Conservation (phyloP, 2,113 vertebrate species). For the Pogonocichla stellata region DNA sequence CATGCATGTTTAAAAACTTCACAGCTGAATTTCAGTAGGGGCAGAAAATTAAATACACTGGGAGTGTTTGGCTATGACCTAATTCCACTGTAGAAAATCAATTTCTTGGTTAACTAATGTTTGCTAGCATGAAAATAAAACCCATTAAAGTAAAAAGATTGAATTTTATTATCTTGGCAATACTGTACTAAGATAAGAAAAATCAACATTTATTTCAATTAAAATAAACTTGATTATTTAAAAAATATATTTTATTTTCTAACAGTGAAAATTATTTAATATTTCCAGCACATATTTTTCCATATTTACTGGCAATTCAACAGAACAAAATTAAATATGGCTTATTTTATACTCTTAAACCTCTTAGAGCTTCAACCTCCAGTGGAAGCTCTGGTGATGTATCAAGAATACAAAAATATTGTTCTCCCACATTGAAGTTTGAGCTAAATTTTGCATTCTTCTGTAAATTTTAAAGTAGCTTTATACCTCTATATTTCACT, state of each 20-base stretch:
- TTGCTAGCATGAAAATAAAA: conserved; percentile 4
- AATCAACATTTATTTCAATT: neutral
- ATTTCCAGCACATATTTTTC: neutral
- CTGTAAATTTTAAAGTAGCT: neutral
- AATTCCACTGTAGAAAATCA: conserved; percentile 34
- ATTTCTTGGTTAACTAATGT: conserved; percentile 24
- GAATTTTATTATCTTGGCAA: conserved; percentile 8
- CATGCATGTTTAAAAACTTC: neutral
- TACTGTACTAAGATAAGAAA: neutral
- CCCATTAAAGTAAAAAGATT: conserved; percentile 8
- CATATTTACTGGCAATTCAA: neutral
- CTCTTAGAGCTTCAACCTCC: neutral
- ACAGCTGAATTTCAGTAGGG: neutral
- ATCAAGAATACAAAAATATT: neutral
- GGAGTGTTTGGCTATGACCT: neutral
- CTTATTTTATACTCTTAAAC: neutral
- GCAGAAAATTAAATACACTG: conserved; percentile 6
- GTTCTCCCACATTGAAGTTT: neutral
- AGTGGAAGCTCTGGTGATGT: neutral
- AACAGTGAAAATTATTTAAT: neutral
- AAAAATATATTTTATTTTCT: neutral
- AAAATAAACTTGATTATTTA: neutral
- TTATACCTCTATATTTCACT: neutral
- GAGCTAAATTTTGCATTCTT: neutral
- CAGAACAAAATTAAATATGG: neutral